Evolutionary conservation across 2,888 invertebrate genomes (phyloP), one percentile per base, ranked within the genome.

Genomic region (Papilio protenor): DNA sequence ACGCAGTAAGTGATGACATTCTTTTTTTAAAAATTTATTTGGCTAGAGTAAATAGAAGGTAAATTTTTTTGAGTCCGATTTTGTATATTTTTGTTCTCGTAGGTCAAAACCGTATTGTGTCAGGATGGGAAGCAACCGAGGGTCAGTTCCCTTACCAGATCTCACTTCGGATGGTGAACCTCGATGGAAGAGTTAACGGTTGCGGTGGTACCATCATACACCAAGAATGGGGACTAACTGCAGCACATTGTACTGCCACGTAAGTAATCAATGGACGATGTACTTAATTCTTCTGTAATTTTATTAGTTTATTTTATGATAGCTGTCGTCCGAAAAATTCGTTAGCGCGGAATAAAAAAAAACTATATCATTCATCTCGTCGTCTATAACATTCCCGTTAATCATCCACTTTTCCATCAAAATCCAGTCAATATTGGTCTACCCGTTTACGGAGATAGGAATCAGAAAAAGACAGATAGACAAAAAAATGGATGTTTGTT

Each of bases 71-170:
- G 59, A 23, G 23, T 4, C 59, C 0, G 23, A 61, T 27, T 59
- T 12, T 14, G 23, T 14, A 14, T 23, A 2, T 27, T 18, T 23
- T 23, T 21, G 47, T 57, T 16, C 21, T 57, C 27, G 27, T 55
- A 78, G 78, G 55, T 18, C 45, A 23, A 16, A 64, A 52, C 33
- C 73, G 83, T 23, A 90, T 91, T 69, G 90, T 90, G 33, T 91
- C 92, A 52, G 93, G 93, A 83, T 93, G 91, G 92, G 91, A 91
- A 70, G 92, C 93, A 0, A 40, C 75, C 1, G 81, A 81, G 0
- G 91, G 90, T 2, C 90, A 92, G 87, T 81, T 92, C 77, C 92
- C 93, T 0, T 87, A 84, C 85, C 92, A 92, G 85, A 82, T 93
- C 21, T 88, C 89, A 0, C 79, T 93, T 14, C 88, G 93, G 0